A percentile compares a stretch with the other conserved stretches of the same genome.
phyloP scores from a whole-genome alignment of 1,140 invertebrate species.

The Aphelinus atriplicis region DNA sequence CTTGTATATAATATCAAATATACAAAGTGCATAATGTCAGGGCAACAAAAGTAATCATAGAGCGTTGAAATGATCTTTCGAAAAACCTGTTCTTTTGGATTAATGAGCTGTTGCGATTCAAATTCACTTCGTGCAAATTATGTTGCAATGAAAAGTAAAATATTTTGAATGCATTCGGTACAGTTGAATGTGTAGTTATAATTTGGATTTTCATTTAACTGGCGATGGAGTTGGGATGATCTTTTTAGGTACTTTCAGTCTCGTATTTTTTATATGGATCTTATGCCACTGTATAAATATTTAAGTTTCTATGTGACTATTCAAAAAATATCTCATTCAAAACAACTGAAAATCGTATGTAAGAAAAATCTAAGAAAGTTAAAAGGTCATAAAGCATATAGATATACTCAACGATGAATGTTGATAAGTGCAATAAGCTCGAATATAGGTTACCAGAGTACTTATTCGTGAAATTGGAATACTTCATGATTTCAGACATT shows the following conservation, averaged over 20 bases:
- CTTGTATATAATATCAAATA: constrained; percentile 49
- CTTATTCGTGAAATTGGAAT: constrained; percentile 51
- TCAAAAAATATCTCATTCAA: constrained; percentile 13
- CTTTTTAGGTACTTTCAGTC: constrained; percentile 18
- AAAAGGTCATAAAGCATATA: constrained; percentile 33
- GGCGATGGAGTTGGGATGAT: too few species aligned
- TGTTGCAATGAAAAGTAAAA: too few species aligned
- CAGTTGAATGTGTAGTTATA: too few species aligned
- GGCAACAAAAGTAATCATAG: constrained; percentile 24
- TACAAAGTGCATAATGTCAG: constrained; percentile 47
- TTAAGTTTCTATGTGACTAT: constrained; percentile 12
- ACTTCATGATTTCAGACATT: background rate
- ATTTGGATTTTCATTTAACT: too few species aligned
- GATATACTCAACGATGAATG: constrained; percentile 47
- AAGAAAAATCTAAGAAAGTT: constrained; percentile 35
- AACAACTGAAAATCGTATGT: constrained; percentile 26
- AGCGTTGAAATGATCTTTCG: too few species aligned
- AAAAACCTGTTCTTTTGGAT: constrained; percentile 12
- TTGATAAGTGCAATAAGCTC: constrained; percentile 58
- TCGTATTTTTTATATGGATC: constrained; percentile 28
- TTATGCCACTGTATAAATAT: constrained; percentile 30
- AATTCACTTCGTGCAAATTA: constrained; percentile 1
- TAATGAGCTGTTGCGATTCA: constrained; percentile 20
- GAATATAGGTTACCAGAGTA: constrained; percentile 58
- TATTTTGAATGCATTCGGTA: too few species aligned